A percentile compares a stretch with the other conserved stretches of the same genome.
These are phyloP conservation scores for Neofelis nebulosa DNA, from an alignment of 2,113 vertebrate genomes.

Conservation along the genomic window DNA sequence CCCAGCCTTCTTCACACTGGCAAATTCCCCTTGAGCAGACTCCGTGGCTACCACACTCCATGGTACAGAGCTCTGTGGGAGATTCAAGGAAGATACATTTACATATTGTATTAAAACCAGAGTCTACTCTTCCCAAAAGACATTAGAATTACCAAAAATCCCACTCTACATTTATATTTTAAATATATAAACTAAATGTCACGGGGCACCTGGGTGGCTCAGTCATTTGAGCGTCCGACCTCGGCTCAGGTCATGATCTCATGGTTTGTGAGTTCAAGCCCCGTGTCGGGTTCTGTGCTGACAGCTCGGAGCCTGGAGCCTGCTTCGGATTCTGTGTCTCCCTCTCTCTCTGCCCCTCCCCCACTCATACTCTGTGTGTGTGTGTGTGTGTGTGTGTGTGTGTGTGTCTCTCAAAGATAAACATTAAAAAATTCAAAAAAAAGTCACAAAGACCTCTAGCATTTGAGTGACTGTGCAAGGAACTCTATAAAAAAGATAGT, in stretches of 20 bases:
- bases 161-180: not conserved
- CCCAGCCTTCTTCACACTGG: constrained; percentile 97
- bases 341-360: too few relatives aligned
- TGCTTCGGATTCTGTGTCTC: too few relatives aligned
- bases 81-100: not conserved
- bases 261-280: too few relatives aligned
- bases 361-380: too few relatives aligned
- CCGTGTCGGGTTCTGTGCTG: too few relatives aligned
- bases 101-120: constrained; percentile 5
- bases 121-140: constrained; percentile 19
- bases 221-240: too few relatives aligned
- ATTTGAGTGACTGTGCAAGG: not conserved
- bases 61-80: constrained; percentile 91
- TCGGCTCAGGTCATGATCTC: too few relatives aligned
- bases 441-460: not conserved
- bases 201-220: not conserved
- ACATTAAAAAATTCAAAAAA: not conserved
- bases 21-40: constrained; percentile 93
- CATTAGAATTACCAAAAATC: constrained; percentile 1
- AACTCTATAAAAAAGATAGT: not conserved
- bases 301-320: too few relatives aligned
- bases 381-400: too few relatives aligned
- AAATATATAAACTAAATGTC: constrained; percentile 36
- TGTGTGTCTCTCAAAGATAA: too few relatives aligned
- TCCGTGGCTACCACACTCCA: constrained; percentile 95